Evolutionary conservation across 1,140 invertebrate species (phyloP), one percentile per base, ranked within the genome.

Genomic region (Acromyrmex echinatior): DNA sequence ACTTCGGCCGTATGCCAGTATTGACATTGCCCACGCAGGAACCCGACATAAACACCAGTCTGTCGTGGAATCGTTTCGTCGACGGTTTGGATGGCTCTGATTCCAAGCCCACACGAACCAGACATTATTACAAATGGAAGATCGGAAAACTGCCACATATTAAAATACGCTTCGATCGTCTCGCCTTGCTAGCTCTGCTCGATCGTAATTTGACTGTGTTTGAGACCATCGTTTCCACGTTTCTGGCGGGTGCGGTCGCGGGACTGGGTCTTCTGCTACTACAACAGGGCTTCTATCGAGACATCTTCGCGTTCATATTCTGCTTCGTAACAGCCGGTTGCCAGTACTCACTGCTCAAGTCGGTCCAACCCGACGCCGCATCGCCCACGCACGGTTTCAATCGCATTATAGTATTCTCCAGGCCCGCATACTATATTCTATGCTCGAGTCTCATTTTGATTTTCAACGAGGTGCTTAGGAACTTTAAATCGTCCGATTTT

Each of bases 371-470:
- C 1, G 99, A 99, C 96, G 99, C 99, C 0, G 98, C 99, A 0
- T 99, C 99, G 5, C 99, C 99, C 0, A 99, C 99, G 18, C 99
- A 99, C 95, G 99, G 99, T 2, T 99, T 99, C 93, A 99, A 99
- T 95, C 97, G 98, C 90, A 97, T 99, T 79, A 98, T 99, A 31
- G 97, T 98, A 39, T 99, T 99, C 92, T 98, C 97, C 0, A 96
- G 99, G 82, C 98, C 99, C 16, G 97, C 99, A 25, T 99, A 99
- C 94, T 99, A 99, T 94, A 98, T 98, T 92, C 87, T 99, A 21
- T 98, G 98, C 93, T 97, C 97, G 53, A 96, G 97, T 18, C 94
- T 98, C 82, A 96, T 99, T 78, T 96, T 98, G 74, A 93, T 97
- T 5, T 96, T 92, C 96, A 98, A 95, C 94, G 95, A 91, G 93